A percentile compares a stretch with the other conserved stretches of the same genome.
These are phyloP conservation scores for Drosophila leontia DNA, from an alignment of 1,140 invertebrate genomes.

Conservation along the genomic window DNA sequence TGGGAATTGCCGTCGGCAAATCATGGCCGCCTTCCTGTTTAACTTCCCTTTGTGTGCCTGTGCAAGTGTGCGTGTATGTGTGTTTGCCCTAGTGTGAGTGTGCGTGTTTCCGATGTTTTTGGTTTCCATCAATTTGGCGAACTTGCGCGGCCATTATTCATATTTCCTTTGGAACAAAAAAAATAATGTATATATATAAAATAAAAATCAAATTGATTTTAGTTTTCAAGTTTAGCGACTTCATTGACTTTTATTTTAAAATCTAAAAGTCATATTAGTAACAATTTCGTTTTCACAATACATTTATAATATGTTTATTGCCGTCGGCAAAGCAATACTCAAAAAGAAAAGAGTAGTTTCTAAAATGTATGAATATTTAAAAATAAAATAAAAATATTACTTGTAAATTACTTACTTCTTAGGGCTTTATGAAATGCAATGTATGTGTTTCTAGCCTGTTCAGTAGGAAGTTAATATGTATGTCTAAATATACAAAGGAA, in stretches of 20 bases:
- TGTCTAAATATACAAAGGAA: neutral
- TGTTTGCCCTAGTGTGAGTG: constrained; percentile 35
- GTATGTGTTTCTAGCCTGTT: too few species aligned
- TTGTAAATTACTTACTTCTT: neutral
- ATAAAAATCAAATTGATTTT: neutral
- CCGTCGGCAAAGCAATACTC: neutral
- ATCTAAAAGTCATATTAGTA: neutral
- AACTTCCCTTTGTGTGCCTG: constrained; percentile 39
- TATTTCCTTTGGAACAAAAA: constrained; percentile 37
- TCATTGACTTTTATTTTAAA: neutral
- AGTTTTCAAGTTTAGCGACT: constrained; percentile 2
- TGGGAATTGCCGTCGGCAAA: constrained; percentile 71
- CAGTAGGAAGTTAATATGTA: neutral
- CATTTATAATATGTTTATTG: neutral
- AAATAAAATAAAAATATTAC: neutral
- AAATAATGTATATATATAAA: too few species aligned
- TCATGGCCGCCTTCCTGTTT: constrained; percentile 63
- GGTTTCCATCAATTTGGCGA: constrained; percentile 58
- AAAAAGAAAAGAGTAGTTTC: neutral
- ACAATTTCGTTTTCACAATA: neutral
- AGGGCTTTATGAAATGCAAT: neutral
- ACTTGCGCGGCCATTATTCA: constrained; percentile 80
- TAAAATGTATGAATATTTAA: too few species aligned
- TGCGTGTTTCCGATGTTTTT: constrained; percentile 35
- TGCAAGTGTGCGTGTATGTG: constrained; percentile 9